Evolutionary conservation across 92 coral and sea anemone genomes (phyloP), one percentile per base, ranked within the genome.

Genomic region (Heteractis magnifica): DNA sequence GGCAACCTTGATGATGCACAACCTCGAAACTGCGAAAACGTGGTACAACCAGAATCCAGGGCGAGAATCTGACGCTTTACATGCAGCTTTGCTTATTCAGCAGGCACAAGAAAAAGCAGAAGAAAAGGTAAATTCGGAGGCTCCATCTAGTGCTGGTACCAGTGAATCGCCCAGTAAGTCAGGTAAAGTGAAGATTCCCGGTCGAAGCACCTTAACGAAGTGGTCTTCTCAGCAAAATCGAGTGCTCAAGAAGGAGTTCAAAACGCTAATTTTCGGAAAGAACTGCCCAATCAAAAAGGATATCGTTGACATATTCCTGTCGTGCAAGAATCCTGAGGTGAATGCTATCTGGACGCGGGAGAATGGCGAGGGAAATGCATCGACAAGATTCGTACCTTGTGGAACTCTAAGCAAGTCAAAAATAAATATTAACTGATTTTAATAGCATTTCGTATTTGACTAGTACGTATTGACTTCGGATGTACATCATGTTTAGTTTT

Each of bases 351-450:
- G 70, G 34, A 62, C 70, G 9, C 7, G 9, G 70, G 23, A 62
- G 23, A 62, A 62, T 62, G 70, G 70, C 5, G 70, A 62, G 70
- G 23, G 70, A 62, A 62, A 62, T 62, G 70, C 70, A 62, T 62
- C 70, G 70, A 62, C 70, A 62, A n/a, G 70, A 62, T 62, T 62
- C 70, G 70, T 16, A 62, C 70, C 70, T 62, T 62, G 23, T 62
- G 70, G 70, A 62, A 62, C 23, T 62, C 34, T 62, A 34, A 62
- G 9, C 70, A 62, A n/a, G 70, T 18, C 21, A 60, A 62, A 62
- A 62, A 62, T 62, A 62, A 62, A 18, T 4, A 16, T 18, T 60
- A 15, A 15, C 21, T 60, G 3, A 60, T 60, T 60, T 58, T 58
- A 58, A 58, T 58, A 58, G 64, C 64, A 58, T 58, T 58, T 58